Evolutionary conservation across 2,797 vertebrate genomes (phyloP).

Genomic region (Tokudaia tokunoshimensis): DNA sequence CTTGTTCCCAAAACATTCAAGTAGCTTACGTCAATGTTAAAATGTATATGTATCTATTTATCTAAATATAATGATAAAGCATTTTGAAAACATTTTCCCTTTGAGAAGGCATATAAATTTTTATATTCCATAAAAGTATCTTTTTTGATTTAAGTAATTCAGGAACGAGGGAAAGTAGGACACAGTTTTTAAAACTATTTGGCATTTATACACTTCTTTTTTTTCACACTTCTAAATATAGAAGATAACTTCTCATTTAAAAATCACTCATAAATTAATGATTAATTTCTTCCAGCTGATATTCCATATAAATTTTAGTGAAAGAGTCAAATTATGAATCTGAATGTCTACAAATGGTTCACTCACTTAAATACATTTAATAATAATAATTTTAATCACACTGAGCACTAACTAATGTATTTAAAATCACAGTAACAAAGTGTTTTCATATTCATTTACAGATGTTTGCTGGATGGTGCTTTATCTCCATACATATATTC

Average conservation of each 20-base stretch:
- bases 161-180: slow-evolving; percentile 16
- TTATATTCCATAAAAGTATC: background rate
- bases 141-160: background rate
- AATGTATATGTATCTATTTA: background rate
- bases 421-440: background rate
- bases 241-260: background rate
- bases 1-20: background rate
- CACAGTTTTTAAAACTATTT: slow-evolving; percentile 17
- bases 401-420: background rate
- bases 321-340: background rate
- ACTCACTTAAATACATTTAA: background rate
- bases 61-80: background rate
- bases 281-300: background rate
- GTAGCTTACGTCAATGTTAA: background rate
- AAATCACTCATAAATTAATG: slow-evolving; percentile 15
- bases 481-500: background rate
- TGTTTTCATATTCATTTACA: background rate
- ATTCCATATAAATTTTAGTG: background rate
- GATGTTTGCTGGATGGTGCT: background rate
- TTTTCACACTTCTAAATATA: slow-evolving; percentile 50
- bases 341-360: background rate
- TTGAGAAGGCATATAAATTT: background rate
- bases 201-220: slow-evolving; percentile 12
- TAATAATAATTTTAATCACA: background rate
- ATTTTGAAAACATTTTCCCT: slow-evolving; percentile 11